Conservation (phyloP, 2,113 vertebrate genomes). For the Gasterosteus nipponicus region DNA sequence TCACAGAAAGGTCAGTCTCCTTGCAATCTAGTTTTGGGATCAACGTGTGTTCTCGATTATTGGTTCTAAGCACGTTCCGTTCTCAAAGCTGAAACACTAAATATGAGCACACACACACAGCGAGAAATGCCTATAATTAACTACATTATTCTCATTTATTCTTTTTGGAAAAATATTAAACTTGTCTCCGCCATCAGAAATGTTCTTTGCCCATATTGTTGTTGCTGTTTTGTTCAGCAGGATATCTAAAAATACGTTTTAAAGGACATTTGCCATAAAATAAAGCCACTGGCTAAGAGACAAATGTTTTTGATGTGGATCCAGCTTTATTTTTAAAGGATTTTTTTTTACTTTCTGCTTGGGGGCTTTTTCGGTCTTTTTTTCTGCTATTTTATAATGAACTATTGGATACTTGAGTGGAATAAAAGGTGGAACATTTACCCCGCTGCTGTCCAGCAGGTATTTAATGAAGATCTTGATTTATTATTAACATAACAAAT, state of each 20-base stretch:
- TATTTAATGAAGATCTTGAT: conserved; percentile 29
- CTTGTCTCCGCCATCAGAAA: neutral
- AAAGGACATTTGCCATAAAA: conserved; percentile 21
- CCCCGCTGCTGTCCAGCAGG: conserved; percentile 36
- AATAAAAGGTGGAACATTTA: conserved; percentile 24
- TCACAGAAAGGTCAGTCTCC: conserved; percentile 63
- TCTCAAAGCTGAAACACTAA: conserved; percentile 10
- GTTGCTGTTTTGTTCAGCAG: conserved; percentile 3
- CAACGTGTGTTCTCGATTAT: conserved; percentile 69
- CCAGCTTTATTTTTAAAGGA: conserved; percentile 20
- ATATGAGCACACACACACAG: neutral
- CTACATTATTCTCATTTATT: conserved; percentile 20
- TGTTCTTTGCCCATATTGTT: neutral
- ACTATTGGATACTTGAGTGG: conserved; percentile 41
- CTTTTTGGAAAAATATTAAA: neutral
- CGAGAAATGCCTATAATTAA: conserved; percentile 17
- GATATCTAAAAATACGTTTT: conserved; percentile 24
- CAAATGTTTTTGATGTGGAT: conserved; percentile 27
- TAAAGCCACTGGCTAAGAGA: conserved; percentile 1
- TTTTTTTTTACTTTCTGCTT: conserved; percentile 14
- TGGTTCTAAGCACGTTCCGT: conserved; percentile 16
- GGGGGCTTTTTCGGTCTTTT: conserved; percentile 10
- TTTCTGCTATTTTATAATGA: conserved; percentile 45
- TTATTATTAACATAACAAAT: conserved; percentile 48
- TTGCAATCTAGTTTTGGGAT: conserved; percentile 65